Evolutionary conservation across 2,888 invertebrate genomes (phyloP).

Genomic region (Patella depressa): DNA sequence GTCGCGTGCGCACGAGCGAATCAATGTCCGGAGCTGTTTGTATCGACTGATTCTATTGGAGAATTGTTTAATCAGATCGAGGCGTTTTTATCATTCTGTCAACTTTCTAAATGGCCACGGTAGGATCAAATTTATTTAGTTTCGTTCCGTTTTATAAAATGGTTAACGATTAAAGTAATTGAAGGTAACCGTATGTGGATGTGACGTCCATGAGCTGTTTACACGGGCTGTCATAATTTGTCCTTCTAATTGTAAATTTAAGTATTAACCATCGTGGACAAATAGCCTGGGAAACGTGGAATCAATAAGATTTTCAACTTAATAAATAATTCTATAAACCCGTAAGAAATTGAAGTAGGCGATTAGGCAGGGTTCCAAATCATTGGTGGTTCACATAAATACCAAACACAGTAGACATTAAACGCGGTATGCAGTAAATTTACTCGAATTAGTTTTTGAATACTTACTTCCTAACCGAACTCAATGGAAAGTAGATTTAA

Average conservation of each 20-base stretch:
- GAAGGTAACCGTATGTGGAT: background rate
- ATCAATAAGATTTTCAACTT: no score
- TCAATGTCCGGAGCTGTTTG: conserved; percentile 20
- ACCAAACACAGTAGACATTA: no score
- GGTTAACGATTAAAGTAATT: background rate
- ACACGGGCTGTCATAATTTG: background rate
- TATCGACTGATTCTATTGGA: conserved; percentile 10
- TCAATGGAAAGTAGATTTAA: no score
- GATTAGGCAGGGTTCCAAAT: no score
- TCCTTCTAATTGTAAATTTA: conserved; percentile 5
- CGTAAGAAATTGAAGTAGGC: no score
- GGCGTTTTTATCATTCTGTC: conserved; percentile 7
- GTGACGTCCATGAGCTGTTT: background rate
- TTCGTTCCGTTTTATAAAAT: conserved; percentile 2
- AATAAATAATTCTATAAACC: no score
- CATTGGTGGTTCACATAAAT: no score
- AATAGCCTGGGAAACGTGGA: background rate
- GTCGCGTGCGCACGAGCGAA: conserved; percentile 20
- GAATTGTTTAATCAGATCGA: conserved; percentile 5
- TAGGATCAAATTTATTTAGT: conserved; percentile 8
- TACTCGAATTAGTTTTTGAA: no score
- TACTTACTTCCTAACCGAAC: no score
- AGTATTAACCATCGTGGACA: conserved; percentile 3
- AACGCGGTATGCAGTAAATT: no score
- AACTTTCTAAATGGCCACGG: conserved; percentile 10